Base-by-base conservation (phyloP, 1,140 invertebrate species). In the Cydia fagiglandana region DNA sequence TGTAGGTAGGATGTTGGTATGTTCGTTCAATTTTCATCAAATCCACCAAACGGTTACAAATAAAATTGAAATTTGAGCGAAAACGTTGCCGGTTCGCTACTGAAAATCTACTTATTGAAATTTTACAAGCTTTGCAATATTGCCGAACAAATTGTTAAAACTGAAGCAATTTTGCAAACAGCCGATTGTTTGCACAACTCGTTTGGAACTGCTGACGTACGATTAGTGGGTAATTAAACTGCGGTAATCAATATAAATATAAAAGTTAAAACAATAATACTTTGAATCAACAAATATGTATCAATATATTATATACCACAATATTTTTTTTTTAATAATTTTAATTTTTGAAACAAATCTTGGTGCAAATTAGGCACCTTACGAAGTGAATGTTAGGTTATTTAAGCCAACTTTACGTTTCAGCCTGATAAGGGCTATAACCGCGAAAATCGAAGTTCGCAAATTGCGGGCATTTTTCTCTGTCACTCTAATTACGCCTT, bases 81-180 rank as follows among this genome's bases (percentile, higher is more conserved):
- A 53, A 53, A 53, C 0, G n/a, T 47, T 13, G 45, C 17, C 50
- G 50, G 50, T 53, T n/a, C n/a, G 50, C 50, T 53, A 53, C 5
- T 53, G 9, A 17, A 53, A 61, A 24, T 61, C 9, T 61, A n/a
- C n/a, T n/a, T n/a, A 61, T 61, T 61, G 17, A 24, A 70, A 70
- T 70, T 41, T 45, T 70, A 70, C 66, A 70, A 70, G 66, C 66
- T 70, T 38, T 38, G 66, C n/a, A 9, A 70, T 45, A 66, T 13
- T 2, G 34, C 30, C 38, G 66, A 70, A 45, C 28, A 70, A 17
- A 38, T 70, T 38, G 28, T 70, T 38, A 70, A 70, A 70, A 70
- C 30, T 70, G 38, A 45, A 41, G 38, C 34, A 38, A 70, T 70
- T 70, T 70, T 17, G 28, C n/a, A 70, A 70, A 41, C 34, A 10